Evolutionary conservation across 2,113 vertebrate species (phyloP).

Genomic region (Hypanus sabinus): DNA sequence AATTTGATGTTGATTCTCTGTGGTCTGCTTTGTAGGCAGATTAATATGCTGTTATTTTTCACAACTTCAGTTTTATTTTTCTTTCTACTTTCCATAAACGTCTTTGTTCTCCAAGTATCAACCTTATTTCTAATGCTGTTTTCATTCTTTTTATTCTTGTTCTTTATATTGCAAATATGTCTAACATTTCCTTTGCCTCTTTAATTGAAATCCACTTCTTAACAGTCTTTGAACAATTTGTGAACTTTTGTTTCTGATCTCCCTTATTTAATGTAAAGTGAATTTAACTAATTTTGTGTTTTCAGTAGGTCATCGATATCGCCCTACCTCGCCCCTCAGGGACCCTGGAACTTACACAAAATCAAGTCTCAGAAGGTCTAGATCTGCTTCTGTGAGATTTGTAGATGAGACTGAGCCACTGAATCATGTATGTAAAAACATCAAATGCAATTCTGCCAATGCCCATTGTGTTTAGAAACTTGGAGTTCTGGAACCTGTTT

Average conservation of each 20-base stretch:
- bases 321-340: conserved; percentile 75
- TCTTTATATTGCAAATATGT: neutral
- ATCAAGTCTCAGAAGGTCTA: conserved; percentile 58
- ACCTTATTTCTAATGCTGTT: neutral
- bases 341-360: conserved; percentile 54
- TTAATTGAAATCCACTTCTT: neutral
- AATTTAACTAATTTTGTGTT: neutral
- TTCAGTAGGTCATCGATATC: conserved; percentile 60
- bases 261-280: neutral
- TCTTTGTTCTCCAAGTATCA: neutral
- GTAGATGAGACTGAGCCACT: conserved; percentile 48
- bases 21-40: neutral
- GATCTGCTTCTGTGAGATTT: conserved; percentile 72
- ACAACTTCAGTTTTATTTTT: neutral
- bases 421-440: conserved; percentile 58
- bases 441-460: neutral
- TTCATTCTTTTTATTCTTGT: neutral
- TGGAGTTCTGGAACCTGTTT: neutral
- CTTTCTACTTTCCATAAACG: neutral
- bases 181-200: neutral
- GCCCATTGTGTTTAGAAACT: neutral
- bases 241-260: too few relatives aligned
- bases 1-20: neutral
- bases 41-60: neutral
- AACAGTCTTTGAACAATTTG: neutral